Evolutionary conservation across 2,113 vertebrate species (phyloP).

Genomic region (Octodon degus): DNA sequence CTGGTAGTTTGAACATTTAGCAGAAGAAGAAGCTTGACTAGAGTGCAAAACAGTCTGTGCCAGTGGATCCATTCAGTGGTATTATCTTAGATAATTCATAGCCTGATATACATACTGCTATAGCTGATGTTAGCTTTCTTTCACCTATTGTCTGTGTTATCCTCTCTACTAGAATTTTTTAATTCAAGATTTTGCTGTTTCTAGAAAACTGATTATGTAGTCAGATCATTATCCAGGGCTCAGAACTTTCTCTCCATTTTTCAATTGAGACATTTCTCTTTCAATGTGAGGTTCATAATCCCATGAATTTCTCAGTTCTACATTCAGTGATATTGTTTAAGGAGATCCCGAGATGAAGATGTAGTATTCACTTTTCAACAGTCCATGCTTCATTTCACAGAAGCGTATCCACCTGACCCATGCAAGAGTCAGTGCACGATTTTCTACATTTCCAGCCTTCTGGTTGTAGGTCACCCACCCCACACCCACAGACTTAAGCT

Average conservation of each 20-base stretch:
- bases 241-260: not conserved
- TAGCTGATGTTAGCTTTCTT: not conserved
- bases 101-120: not conserved
- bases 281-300: not conserved
- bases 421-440: not conserved
- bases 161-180: not conserved
- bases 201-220: not conserved
- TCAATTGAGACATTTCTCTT: not conserved
- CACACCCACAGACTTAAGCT: not conserved
- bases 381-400: not conserved
- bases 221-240: not conserved
- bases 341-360: not conserved
- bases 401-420: not conserved
- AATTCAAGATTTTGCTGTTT: not conserved
- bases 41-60: not conserved
- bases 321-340: not conserved
- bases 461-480: not conserved
- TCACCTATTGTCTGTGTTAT: not conserved
- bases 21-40: not conserved
- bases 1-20: not conserved
- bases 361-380: not conserved
- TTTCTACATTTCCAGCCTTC: not conserved
- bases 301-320: not conserved
- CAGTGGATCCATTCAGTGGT: no score
- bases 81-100: not conserved